These are phyloP conservation scores for Lagocephalus sceleratus DNA, from an alignment of 2,797 vertebrate genomes.

Conservation along the genomic window DNA sequence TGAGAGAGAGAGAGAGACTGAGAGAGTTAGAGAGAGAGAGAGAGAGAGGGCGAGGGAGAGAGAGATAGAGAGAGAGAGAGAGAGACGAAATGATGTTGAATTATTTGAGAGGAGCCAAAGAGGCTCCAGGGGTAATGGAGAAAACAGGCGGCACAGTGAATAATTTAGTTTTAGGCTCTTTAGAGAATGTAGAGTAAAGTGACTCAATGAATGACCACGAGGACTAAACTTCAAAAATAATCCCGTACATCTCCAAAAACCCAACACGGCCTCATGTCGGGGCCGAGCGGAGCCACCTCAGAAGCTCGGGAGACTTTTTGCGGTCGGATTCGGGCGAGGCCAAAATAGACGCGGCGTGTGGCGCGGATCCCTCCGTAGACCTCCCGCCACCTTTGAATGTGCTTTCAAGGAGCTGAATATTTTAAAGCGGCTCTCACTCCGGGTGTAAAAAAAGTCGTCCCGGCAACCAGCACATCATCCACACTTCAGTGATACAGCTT, in stretches of 20 bases:
- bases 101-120: constrained; percentile 6
- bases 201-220: not conserved
- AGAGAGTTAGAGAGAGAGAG: too few relatives aligned
- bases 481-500: constrained; percentile 8
- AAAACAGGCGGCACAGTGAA: constrained; percentile 4
- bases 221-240: not conserved
- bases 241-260: too few relatives aligned
- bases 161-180: constrained; percentile 15
- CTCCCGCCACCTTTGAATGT: constrained; percentile 4
- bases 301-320: not conserved
- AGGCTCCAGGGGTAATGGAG: constrained; percentile 6
- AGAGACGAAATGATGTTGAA: constrained; percentile 7
- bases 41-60: too few relatives aligned
- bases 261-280: too few relatives aligned
- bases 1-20: too few relatives aligned
- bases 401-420: constrained; percentile 9
- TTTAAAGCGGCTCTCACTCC: constrained; percentile 5
- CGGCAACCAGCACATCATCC: not conserved
- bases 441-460: constrained; percentile 12
- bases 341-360: not conserved
- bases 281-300: not conserved
- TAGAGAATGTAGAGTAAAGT: constrained; percentile 2
- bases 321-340: not conserved
- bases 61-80: not conserved
- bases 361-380: constrained; percentile 9